Base-by-base conservation (phyloP, 2,888 invertebrate genomes). In the Cheilosia pagana region DNA sequence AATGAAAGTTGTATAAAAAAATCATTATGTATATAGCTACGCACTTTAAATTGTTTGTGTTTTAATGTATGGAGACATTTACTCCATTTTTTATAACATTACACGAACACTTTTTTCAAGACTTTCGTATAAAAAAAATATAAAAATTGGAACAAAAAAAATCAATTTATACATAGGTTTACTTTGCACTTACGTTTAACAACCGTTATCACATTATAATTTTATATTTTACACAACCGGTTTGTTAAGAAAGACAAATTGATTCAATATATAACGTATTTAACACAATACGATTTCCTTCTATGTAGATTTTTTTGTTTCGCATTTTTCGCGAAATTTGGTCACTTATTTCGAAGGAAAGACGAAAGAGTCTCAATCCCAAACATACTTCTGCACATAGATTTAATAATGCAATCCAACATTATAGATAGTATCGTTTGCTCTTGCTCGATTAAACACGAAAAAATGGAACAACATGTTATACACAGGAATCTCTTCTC, bases 261-360 rank as follows among this genome's bases (percentile, higher is more conserved):
- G 21, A 65, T 35, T 65, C n/a, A 28, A 5, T 19, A n/a, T 48
- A 21, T 35, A 1, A 57, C 16, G 43, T 67, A 25, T 60, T 59
- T 41, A 53, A 28, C 10, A 12, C 10, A 45, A 21, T 16, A 12
- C 5, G 8, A 59, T 21, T 59, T 59, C 19, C 2, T 50, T 28
- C n/a, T 28, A 6, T n/a, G 12, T 2, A 23, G 10, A 67, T 28
- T 43, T 25, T 35, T 35, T 8, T 62, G 39, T 77, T 53, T 48
- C 35, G 14, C 12, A 2, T 28, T 28, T 28, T 28, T 53, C 16
- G 28, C n/a, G 4, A 60, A 70, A 28, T 35, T 70, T 43, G 28
- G 70, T 62, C 60, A 77, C 60, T 39, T 70, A 23, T 70, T 76
- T 55, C 43, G 35, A 52, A 35, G 23, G 52, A 41, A 65, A 41